phyloP scores from a whole-genome alignment of 2,113 vertebrate genomes.

The Formicarius rufipectus region DNA sequence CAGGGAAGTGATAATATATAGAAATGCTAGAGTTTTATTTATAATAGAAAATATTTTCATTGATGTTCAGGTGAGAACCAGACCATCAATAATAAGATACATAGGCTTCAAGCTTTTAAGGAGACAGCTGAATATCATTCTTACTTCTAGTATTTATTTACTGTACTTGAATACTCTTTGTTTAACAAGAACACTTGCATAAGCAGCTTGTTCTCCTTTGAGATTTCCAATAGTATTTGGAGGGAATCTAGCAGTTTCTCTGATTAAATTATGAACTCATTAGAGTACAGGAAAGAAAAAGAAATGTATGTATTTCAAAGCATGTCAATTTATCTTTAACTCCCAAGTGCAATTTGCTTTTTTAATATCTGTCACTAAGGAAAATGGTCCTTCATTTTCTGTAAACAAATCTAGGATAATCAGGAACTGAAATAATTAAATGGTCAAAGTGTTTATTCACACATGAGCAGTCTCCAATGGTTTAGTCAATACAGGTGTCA shows the following conservation, averaged over 20 bases:
- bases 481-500: not conserved
- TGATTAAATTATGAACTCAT: constrained; percentile 65
- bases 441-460: not conserved
- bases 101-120: not conserved
- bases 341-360: constrained; percentile 21
- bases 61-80: not conserved
- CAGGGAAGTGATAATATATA: not conserved
- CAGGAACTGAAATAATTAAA: not conserved
- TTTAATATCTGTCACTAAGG: constrained; percentile 31
- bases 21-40: not conserved
- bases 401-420: constrained; percentile 17
- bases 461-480: not conserved
- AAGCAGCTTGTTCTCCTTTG: constrained; percentile 54
- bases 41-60: not conserved
- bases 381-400: constrained; percentile 34
- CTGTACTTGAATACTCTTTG: constrained; percentile 34
- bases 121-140: not conserved
- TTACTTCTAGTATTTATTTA: not conserved
- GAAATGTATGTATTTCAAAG: constrained; percentile 33
- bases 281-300: constrained; percentile 43
- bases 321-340: constrained; percentile 54
- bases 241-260: constrained; percentile 51
- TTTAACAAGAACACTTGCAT: constrained; percentile 42
- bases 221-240: constrained; percentile 35
- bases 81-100: not conserved